Evolutionary conservation across 2,797 vertebrate genomes (phyloP).

Genomic region (Cirrhinus mrigala): DNA sequence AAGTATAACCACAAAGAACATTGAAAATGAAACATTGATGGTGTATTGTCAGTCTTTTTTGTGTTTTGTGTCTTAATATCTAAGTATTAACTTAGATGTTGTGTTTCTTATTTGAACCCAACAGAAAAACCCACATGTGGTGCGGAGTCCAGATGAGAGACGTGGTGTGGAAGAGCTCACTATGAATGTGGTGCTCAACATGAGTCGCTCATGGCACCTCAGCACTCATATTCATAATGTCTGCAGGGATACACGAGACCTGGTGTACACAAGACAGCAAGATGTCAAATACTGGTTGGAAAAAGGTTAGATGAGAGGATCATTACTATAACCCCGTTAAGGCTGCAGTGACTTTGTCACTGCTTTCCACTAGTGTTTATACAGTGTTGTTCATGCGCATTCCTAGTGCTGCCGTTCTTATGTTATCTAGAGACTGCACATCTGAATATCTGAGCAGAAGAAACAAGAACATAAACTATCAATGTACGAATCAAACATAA

Average conservation of each 20-base stretch:
- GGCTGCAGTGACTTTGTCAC: neutral
- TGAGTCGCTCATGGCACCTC: conserved; percentile 81
- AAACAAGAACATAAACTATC: too few species aligned
- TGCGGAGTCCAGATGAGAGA: conserved; percentile 84
- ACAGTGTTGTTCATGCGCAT: too few species aligned
- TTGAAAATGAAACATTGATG: neutral
- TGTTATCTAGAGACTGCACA: too few species aligned
- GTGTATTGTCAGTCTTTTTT: neutral
- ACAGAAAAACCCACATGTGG: conserved; percentile 84
- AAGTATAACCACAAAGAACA: neutral
- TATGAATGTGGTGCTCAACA: conserved; percentile 84
- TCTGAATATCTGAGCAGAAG: too few species aligned
- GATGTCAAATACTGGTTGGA: conserved; percentile 84
- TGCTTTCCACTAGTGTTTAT: too few species aligned
- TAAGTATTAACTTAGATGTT: neutral
- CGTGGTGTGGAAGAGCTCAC: conserved; percentile 77
- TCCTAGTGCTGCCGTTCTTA: too few species aligned
- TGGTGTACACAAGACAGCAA: conserved; percentile 82
- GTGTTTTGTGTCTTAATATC: neutral
- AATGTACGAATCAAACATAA: too few species aligned
- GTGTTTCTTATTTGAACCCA: conserved; percentile 17
- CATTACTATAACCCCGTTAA: neutral
- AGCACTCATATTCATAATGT: conserved; percentile 83
- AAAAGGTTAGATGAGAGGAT: conserved; percentile 71
- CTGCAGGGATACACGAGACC: conserved; percentile 81